Evolutionary conservation across 2,797 vertebrate genomes (phyloP).

Genomic region (Melanotaenia maccullochi): DNA sequence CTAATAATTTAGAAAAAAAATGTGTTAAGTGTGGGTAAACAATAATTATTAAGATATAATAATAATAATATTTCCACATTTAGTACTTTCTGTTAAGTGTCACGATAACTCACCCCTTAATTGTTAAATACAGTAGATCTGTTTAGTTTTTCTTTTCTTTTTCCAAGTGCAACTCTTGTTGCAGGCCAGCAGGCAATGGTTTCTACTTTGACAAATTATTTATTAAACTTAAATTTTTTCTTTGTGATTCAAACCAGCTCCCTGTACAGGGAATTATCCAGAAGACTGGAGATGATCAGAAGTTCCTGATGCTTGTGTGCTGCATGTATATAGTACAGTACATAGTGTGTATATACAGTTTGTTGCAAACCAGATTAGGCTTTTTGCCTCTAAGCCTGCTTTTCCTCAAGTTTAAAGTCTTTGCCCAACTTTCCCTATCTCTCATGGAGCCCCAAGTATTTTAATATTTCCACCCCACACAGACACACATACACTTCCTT

Average conservation of each 20-base stretch:
- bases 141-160: not conserved
- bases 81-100: too few species aligned
- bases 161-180: not conserved
- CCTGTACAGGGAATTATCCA: slow-evolving; percentile 43
- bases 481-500: slow-evolving; percentile 14
- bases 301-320: slow-evolving; percentile 18
- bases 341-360: not conserved
- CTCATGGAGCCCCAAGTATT: slow-evolving; percentile 5
- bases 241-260: slow-evolving; percentile 28
- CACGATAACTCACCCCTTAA: too few species aligned
- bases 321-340: slow-evolving; percentile 15
- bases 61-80: too few species aligned
- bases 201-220: slow-evolving; percentile 12
- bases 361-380: slow-evolving; percentile 2
- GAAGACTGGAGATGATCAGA: slow-evolving; percentile 28
- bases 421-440: slow-evolving; percentile 6
- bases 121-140: too few species aligned
- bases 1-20: too few species aligned
- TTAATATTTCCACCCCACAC: not conserved
- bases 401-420: slow-evolving; percentile 22
- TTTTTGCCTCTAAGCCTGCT: slow-evolving; percentile 4
- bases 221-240: slow-evolving; percentile 22
- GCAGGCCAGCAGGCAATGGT: not conserved
- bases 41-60: too few species aligned
- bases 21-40: too few species aligned